These are phyloP conservation scores for Drosophila antonietae DNA, from an alignment of 2,888 invertebrate species.

Conservation along the genomic window DNA sequence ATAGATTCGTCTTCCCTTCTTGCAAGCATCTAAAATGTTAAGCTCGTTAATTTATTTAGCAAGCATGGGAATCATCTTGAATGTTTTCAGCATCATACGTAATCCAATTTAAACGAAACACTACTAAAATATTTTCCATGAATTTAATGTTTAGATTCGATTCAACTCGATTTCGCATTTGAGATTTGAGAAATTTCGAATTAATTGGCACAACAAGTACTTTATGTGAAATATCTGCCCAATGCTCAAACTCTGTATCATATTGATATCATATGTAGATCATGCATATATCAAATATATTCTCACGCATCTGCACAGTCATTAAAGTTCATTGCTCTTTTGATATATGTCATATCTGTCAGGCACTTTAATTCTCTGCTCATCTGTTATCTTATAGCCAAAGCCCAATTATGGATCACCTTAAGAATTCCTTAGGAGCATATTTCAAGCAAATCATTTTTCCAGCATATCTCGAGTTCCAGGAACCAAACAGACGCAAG, in stretches of 20 bases:
- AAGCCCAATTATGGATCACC: background rate
- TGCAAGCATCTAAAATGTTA: background rate
- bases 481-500: conserved; percentile 11
- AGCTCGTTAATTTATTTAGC: background rate
- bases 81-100: background rate
- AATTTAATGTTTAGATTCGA: background rate
- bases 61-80: background rate
- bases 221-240: background rate
- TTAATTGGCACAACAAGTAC: background rate
- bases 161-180: background rate
- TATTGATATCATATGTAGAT: background rate
- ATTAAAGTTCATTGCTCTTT: background rate
- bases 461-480: conserved; percentile 25
- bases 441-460: conserved; percentile 36
- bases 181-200: background rate
- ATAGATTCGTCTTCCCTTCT: background rate
- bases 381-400: background rate
- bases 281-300: background rate
- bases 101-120: background rate
- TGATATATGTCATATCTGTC: background rate
- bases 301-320: background rate
- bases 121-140: background rate
- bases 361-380: background rate
- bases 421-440: background rate
- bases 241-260: background rate